A percentile compares a stretch with the other conserved stretches of the same genome.
Evolutionary conservation across 2,797 vertebrate species (phyloP).

Genomic region (Todus mexicanus): DNA sequence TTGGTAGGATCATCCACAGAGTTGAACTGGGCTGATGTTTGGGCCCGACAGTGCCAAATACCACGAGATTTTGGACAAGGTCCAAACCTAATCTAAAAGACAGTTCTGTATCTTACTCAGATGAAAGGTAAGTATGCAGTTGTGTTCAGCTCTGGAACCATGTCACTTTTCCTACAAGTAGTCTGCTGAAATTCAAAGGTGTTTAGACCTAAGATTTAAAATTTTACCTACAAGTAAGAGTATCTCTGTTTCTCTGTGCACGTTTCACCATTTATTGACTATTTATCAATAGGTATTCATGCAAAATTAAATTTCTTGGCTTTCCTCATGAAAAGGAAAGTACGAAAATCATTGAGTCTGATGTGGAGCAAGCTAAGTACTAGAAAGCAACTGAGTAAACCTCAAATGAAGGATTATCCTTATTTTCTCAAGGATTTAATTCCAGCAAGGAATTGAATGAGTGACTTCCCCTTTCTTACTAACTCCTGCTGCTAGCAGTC

Average conservation of each 20-base stretch:
- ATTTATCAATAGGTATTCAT: not conserved
- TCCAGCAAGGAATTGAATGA: not conserved
- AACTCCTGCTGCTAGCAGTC: not conserved
- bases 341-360: not conserved
- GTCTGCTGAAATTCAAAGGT: not conserved
- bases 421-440: slow-evolving; percentile 27
- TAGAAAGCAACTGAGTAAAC: not conserved
- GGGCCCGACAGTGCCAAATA: not conserved
- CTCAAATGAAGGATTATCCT: not conserved
- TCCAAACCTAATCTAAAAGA: too few species aligned
- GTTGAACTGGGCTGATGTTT: not conserved
- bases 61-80: not conserved
- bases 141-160: not conserved
- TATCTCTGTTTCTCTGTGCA: not conserved
- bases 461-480: not conserved
- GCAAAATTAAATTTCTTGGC: not conserved
- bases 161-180: not conserved
- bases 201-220: not conserved
- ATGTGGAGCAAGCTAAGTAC: not conserved
- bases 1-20: not conserved
- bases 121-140: not conserved
- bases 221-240: not conserved
- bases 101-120: not conserved
- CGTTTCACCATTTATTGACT: not conserved
- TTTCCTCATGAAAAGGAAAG: not conserved